Evolutionary conservation across 2,888 invertebrate species (phyloP), one percentile per base, ranked within the genome.

Genomic region (Cephus pygmeus): DNA sequence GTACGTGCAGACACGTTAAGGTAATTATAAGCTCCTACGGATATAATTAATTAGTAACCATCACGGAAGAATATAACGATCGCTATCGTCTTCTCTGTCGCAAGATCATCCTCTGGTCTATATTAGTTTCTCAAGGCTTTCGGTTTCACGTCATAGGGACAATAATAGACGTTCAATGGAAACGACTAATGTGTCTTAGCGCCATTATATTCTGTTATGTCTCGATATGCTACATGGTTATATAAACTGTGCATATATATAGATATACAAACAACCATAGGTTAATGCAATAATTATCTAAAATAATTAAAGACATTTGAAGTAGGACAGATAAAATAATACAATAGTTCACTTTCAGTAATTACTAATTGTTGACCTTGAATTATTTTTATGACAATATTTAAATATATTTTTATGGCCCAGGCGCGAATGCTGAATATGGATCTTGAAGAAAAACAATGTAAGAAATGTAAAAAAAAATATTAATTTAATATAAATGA

Each of bases 81-180:
- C 56, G 23, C 23, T 23, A 56, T 56, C 56, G 56, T 9, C 9
- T 56, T 56, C 56, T 56, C 56, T 56, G 56, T 23, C 56, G 56
- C 56, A 56, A 56, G 56, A 56, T 56, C 56, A 23, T 56, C 56
- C 23, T 56, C 23, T 56, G 56, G 9, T 56, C 56, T 71, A 71
- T 71, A 71, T 71, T 34, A 1, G 71, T 71, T 71, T 71, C 56
- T 71, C 71, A 71, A 71, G 71, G 71, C 71, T 71, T 23, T 31
- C 3, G 1, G 31, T 34, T 31, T 71, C 71, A 71, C 71, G 71
- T 71, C 71, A 71, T 12, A 31, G 71, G 33, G 15, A 71, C 71
- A 71, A 71, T 71, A 71, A 71, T 71, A 71, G 71, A 31, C 31
- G 31, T 71, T 71, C 31, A 34, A 71, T 71, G 71, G 31, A 71